These are phyloP conservation scores for Oreortyx pictus DNA, from an alignment of 2,797 vertebrate genomes.

Conservation along the genomic window DNA sequence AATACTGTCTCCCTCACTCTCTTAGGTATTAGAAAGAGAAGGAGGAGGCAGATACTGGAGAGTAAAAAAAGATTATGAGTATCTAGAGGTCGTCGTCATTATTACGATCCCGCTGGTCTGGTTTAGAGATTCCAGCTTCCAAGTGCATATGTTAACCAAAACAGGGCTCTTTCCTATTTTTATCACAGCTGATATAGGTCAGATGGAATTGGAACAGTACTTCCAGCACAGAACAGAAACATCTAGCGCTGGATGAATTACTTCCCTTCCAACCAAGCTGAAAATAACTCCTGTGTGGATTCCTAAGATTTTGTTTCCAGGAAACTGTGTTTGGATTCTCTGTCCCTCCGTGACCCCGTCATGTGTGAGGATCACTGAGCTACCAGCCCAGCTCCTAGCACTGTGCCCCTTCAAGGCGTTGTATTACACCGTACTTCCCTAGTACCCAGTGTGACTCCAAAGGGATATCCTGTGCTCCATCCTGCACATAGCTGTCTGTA, in stretches of 20 bases:
- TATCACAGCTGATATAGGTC: neutral
- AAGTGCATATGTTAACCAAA: neutral
- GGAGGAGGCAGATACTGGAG: neutral
- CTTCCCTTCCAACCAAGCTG: neutral
- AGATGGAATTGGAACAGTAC: neutral
- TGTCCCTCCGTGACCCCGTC: neutral
- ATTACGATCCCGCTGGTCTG: neutral
- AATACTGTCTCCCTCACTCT: accelerated
- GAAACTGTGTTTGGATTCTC: neutral
- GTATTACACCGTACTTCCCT: neutral
- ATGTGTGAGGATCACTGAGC: accelerated
- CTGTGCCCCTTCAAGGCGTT: accelerated
- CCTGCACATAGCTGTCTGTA: neutral
- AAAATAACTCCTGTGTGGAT: neutral
- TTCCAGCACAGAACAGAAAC: neutral
- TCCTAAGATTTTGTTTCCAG: neutral
- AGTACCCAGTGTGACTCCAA: accelerated
- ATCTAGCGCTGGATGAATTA: accelerated
- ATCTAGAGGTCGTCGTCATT: accelerated
- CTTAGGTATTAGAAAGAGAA: neutral
- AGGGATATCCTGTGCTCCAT: neutral
- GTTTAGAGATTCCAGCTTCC: neutral
- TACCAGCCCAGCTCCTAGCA: neutral
- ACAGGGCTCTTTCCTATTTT: neutral
- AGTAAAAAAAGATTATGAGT: neutral